Base-by-base conservation (phyloP, 1,140 invertebrate species). In the Mamestra configurata region DNA sequence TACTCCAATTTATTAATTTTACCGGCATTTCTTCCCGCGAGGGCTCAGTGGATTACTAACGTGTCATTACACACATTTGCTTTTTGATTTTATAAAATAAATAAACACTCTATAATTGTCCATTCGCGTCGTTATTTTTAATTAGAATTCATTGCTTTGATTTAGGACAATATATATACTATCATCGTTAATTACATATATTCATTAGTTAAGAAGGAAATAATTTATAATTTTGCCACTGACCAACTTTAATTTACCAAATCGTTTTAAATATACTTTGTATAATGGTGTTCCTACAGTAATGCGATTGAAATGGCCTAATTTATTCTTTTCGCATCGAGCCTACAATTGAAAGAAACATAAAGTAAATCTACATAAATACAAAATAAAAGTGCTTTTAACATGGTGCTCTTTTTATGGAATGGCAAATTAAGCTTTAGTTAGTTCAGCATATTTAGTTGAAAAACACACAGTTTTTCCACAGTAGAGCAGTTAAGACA, bases 1-100 rank as follows among this genome's bases (percentile, higher is more conserved):
- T 90, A 90, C 84, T 89, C 86, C 73, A 87, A 90, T 90, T 92
- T 92, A 90, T 90, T 92, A 90, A 92, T 89, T 90, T 88, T 79
- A 89, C 79, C 82, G 77, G 73, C 75, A 82, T 84, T 79, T 84
- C 84, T 82, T 86, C 83, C 82, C 81, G 72, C 79, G 72, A 79
- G 75, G 77, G 49, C 55, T 80, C 57, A 82, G 80, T 82, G 78
- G 72, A 68, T 83, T 83, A 84, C 81, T 77, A 79, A 88, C 82
- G 82, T 84, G 79, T 86, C 73, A 86, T 86, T 86, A 79, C 70
- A n/a, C 40, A 72, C 31, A 24, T 71, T 55, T 55, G 37, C 24
- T 51, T 20, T 53, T 37, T 53, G 40, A 53, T 77, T 76, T 76
- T 73, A 5, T 24, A 3, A 72, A 53, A 46, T 68, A 46, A 68